phyloP scores from a whole-genome alignment of 2,888 invertebrate species.

The Flexamia atlantica region DNA sequence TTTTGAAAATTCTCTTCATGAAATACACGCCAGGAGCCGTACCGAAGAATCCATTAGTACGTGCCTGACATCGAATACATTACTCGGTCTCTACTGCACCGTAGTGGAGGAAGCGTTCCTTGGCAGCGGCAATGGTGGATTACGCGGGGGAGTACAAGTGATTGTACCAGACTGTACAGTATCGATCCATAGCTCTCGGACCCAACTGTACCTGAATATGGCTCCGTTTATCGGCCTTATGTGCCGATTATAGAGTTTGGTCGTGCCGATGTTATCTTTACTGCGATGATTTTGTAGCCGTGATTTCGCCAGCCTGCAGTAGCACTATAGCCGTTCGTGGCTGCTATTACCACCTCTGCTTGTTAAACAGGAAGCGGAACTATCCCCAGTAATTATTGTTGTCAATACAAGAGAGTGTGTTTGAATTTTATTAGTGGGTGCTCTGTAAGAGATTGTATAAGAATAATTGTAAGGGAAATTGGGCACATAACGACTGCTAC shows the following conservation, averaged over 20 bases:
- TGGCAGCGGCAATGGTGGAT: background rate
- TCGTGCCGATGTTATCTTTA: conserved; percentile 18
- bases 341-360: background rate
- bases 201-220: conserved; percentile 51
- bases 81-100: background rate
- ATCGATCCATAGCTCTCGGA: conserved; percentile 26
- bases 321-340: background rate
- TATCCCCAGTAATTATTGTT: background rate
- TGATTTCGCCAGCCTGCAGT: conserved; percentile 23
- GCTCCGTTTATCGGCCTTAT: conserved; percentile 43
- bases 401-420: background rate
- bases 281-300: conserved; percentile 14
- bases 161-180: conserved; percentile 47
- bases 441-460: too few relatives aligned
- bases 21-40: background rate
- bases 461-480: too few relatives aligned
- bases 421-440: background rate
- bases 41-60: background rate
- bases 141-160: conserved; percentile 3
- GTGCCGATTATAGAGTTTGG: conserved; percentile 39
- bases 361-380: conserved; percentile 9
- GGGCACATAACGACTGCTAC: too few relatives aligned
- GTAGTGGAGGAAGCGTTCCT: background rate
- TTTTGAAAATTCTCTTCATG: too few relatives aligned
- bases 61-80: background rate